Evolutionary conservation across 2,888 invertebrate species (phyloP).

Genomic region (Lasioglossum malachurum): DNA sequence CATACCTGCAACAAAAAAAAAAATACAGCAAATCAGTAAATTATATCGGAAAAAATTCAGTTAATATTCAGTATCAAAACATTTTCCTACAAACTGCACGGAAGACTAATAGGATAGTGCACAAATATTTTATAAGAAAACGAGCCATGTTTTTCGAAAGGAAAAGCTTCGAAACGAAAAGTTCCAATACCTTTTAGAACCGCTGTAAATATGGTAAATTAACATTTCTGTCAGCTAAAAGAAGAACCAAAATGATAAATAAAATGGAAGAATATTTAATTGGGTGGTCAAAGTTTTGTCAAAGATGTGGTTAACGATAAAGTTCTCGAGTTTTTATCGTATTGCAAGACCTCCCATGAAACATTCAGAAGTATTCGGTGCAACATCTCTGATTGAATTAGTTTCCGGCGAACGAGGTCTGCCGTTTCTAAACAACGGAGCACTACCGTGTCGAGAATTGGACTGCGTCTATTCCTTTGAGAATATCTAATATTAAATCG

Average conservation of each 20-base stretch:
- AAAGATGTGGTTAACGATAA: background rate
- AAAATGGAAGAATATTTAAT: background rate
- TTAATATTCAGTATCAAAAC: background rate
- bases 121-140: background rate
- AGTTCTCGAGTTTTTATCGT: conserved; percentile 7
- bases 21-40: background rate
- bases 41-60: background rate
- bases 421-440: conserved; percentile 25
- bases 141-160: background rate
- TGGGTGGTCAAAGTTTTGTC: background rate
- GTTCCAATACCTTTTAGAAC: too few relatives aligned
- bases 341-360: conserved; percentile 32
- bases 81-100: background rate
- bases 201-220: background rate
- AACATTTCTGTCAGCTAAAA: background rate
- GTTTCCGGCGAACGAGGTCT: conserved; percentile 4
- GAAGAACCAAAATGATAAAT: background rate
- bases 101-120: too few relatives aligned
- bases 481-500: conserved; percentile 45
- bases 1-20: background rate
- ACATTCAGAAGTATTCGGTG: conserved; percentile 14
- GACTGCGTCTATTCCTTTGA: conserved; percentile 30
- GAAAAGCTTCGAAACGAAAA: too few relatives aligned
- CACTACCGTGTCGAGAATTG: conserved; percentile 15
- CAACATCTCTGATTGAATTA: conserved; percentile 25